A percentile compares a stretch with the other conserved stretches of the same genome.
Conservation (phyloP, 2,888 invertebrate genomes). For the Coenonympha glycerion region DNA sequence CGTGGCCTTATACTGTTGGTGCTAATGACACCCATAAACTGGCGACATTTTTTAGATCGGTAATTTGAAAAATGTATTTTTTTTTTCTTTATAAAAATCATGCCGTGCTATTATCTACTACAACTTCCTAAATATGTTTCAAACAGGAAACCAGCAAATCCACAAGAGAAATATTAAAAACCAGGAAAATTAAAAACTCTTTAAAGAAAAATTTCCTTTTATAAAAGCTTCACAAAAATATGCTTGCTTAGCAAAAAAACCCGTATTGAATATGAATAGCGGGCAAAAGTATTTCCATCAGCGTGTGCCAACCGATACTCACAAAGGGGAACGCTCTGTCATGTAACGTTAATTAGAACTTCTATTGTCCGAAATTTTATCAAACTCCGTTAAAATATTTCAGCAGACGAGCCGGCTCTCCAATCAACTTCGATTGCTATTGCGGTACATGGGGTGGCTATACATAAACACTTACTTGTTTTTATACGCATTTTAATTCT, state of each 20-base stretch:
- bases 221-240: neutral
- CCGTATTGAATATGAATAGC: slow-evolving; percentile 5
- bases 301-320: slow-evolving; percentile 11
- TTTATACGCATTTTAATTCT: no score
- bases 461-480: slow-evolving; percentile 5
- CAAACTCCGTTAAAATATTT: slow-evolving; percentile 21
- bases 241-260: neutral
- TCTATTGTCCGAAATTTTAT: slow-evolving; percentile 24
- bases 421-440: slow-evolving; percentile 19
- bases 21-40: no score
- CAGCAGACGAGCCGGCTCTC: slow-evolving; percentile 12
- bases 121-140: no score
- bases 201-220: neutral
- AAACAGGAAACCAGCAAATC: no score
- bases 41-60: no score
- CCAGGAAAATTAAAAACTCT: no score
- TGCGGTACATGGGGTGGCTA: neutral
- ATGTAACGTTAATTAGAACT: slow-evolving; percentile 22
- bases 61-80: no score
- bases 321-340: slow-evolving; percentile 23
- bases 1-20: no score
- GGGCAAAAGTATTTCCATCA: slow-evolving; percentile 13
- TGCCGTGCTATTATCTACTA: no score
- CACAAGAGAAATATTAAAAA: no score
- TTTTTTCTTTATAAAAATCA: no score